These are phyloP conservation scores for Chironomus tentans DNA, from an alignment of 2,888 invertebrate species.

Conservation along the genomic window DNA sequence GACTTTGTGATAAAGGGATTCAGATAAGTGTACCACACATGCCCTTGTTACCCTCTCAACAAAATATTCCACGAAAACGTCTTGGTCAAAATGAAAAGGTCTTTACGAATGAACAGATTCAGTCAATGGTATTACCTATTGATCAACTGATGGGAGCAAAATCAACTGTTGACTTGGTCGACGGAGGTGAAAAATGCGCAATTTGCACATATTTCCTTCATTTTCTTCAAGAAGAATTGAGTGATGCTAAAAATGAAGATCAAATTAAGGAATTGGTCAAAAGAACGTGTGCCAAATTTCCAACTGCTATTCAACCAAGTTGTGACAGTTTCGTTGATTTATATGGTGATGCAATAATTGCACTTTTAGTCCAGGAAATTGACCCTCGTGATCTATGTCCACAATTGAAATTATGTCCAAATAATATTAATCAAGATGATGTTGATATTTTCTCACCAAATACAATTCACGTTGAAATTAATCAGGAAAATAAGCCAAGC, in stretches of 20 bases:
- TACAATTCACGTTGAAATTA: slow-evolving; percentile 31
- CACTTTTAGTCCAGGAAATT: slow-evolving; percentile 59
- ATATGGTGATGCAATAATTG: slow-evolving; percentile 72
- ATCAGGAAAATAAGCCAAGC: slow-evolving; percentile 48
- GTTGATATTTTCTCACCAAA: slow-evolving; percentile 37
- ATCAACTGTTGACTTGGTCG: slow-evolving; percentile 31
- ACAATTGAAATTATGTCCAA: slow-evolving; percentile 57
- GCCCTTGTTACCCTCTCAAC: slow-evolving; percentile 50
- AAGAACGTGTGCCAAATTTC: slow-evolving; percentile 59
- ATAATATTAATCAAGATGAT: slow-evolving; percentile 36
- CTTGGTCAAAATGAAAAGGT: slow-evolving; percentile 5
- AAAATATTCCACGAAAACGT: slow-evolving; percentile 33
- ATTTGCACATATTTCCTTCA: slow-evolving; percentile 78
- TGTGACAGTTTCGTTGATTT: slow-evolving; percentile 67
- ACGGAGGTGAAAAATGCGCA: slow-evolving; percentile 52
- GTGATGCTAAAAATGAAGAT: slow-evolving; percentile 59
- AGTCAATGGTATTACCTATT: slow-evolving; percentile 38
- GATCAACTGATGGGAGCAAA: slow-evolving; percentile 42
- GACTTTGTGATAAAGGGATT: slow-evolving; percentile 38
- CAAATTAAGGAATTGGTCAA: slow-evolving; percentile 58
- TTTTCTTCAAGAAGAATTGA: slow-evolving; percentile 63
- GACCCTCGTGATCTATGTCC: slow-evolving; percentile 51
- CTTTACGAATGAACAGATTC: neutral
- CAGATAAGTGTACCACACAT: slow-evolving; percentile 43
- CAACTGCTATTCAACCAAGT: slow-evolving; percentile 50